These are phyloP conservation scores for Synanthedon andrenaeformis DNA, from an alignment of 2,888 invertebrate genomes.

Conservation along the genomic window DNA sequence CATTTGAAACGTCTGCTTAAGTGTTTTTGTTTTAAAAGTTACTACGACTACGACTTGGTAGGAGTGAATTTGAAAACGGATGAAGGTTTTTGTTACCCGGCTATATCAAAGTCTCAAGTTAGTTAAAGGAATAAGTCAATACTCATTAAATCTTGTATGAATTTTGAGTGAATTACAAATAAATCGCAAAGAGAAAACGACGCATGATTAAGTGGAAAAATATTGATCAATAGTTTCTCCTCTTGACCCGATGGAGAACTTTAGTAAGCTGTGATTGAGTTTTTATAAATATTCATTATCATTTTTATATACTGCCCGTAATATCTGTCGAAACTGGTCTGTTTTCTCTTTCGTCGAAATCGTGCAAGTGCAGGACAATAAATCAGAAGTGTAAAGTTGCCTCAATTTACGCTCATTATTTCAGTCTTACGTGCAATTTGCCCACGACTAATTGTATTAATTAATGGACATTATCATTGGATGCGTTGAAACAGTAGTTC, in stretches of 20 bases:
- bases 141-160: not conserved
- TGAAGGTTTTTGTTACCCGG: no score
- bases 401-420: slow-evolving; percentile 68
- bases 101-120: no score
- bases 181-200: slow-evolving; percentile 29
- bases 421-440: slow-evolving; percentile 64
- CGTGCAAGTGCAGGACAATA: slow-evolving; percentile 63
- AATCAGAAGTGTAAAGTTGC: slow-evolving; percentile 69
- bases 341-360: slow-evolving; percentile 70
- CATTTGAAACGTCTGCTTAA: no score
- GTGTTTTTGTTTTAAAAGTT: no score
- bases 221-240: slow-evolving; percentile 59
- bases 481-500: slow-evolving; percentile 47
- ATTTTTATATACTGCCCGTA: slow-evolving; percentile 60
- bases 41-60: no score
- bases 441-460: slow-evolving; percentile 67
- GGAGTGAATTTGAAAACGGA: no score
- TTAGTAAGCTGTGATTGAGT: slow-evolving; percentile 51
- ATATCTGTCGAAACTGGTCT: slow-evolving; percentile 58
- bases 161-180: slow-evolving; percentile 30
- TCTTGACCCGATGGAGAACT: slow-evolving; percentile 48
- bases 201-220: slow-evolving; percentile 55
- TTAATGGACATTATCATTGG: slow-evolving; percentile 61
- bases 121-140: no score
- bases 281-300: slow-evolving; percentile 68